Evolutionary conservation across 2,888 invertebrate genomes (phyloP), one percentile per base, ranked within the genome.

Genomic region (Iphiclides podalirius): DNA sequence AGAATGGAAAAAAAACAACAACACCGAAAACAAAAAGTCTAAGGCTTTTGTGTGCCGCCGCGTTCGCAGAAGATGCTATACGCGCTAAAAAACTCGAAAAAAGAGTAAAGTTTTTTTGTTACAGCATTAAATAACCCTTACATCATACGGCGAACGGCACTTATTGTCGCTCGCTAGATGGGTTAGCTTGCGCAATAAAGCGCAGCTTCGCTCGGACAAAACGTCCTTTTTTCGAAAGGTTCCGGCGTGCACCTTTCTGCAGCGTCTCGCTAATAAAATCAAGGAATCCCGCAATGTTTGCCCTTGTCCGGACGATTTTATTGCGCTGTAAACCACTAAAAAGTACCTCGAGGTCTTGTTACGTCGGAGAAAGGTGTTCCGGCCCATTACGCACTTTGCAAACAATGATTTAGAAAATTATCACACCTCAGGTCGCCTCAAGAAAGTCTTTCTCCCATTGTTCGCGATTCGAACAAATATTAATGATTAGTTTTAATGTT

Each of bases 241-340:
- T 52, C 47, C 54, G 20, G 6, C 64, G 60, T 28, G 57, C 59
- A 64, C 62, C 64, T 64, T 64, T 64, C 52, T 57, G 53, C 60
- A 55, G 54, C 52, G 58, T 55, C 52, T 63, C 61, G 66, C 66
- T 58, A 67, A 69, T 72, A 64, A 64, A 70, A 72, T 72, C 56
- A 60, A 61, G 62, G 72, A 66, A 74, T 77, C 73, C 86, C 84
- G 81, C 87, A 86, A 87, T 87, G 83, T 87, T 88, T 86, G 68
- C 70, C 75, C 73, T 81, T 84, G 84, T 83, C 70, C 67, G 66
- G 67, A 72, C 69, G 71, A 70, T 79, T 87, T 86, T 85, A 87
- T 85, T 74, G 63, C 75, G 58, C 71, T 78, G 79, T 87, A 83
- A 85, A 87, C 87, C 87, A 79, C 85, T 80, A 83, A 85, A 84